phyloP scores from a whole-genome alignment of 1,140 invertebrate genomes.

The Pomacea maculata region DNA sequence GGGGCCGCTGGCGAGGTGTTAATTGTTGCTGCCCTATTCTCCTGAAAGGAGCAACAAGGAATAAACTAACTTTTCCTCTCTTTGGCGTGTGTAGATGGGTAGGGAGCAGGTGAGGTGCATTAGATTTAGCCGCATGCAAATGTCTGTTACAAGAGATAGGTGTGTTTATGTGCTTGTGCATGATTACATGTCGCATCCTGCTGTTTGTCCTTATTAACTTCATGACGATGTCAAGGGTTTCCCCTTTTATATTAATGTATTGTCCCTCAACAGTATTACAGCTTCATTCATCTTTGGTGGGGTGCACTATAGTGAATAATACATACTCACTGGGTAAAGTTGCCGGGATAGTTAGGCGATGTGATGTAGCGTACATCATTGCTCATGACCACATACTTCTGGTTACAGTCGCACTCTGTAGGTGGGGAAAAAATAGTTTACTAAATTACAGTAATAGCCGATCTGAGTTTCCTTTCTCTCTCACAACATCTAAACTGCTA shows the following conservation, averaged over 20 bases:
- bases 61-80: background rate
- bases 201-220: background rate
- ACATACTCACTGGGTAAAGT: slow-evolving; percentile 7
- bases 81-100: background rate
- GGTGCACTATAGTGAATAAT: background rate
- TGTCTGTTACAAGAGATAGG: background rate
- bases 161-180: background rate
- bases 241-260: too few species aligned
- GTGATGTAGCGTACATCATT: slow-evolving; percentile 3
- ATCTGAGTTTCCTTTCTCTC: too few species aligned
- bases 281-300: too few species aligned
- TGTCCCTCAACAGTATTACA: too few species aligned
- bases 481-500: too few species aligned
- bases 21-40: too few species aligned
- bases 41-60: too few species aligned
- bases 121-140: too few species aligned
- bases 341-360: slow-evolving; percentile 10
- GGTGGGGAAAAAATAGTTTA: background rate
- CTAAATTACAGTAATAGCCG: too few species aligned
- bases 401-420: slow-evolving; percentile 11
- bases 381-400: background rate
- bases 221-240: too few species aligned
- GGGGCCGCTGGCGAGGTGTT: too few species aligned
- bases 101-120: too few species aligned
- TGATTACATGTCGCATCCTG: background rate